Conservation (phyloP, 2,113 vertebrate genomes). For the Peromyscus maniculatus region DNA sequence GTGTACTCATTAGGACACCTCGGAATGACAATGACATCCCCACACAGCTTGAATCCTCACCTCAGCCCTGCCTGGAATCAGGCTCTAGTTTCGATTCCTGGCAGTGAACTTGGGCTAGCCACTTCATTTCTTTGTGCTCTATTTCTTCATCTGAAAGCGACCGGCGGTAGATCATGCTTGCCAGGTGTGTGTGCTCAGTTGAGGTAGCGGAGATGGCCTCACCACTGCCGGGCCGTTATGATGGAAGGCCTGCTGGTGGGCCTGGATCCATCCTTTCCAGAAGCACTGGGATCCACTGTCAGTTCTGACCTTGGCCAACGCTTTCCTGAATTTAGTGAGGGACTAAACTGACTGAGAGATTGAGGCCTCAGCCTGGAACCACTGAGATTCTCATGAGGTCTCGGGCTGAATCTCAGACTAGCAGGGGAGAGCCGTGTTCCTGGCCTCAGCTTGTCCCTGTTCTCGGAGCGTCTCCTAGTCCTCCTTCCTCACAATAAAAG, state of each 20-base stretch:
- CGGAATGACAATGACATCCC: not conserved
- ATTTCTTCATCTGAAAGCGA: not conserved
- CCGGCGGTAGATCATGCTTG: not conserved
- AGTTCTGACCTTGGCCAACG: not conserved
- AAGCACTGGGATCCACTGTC: not conserved
- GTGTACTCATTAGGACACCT: not conserved
- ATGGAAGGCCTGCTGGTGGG: not conserved
- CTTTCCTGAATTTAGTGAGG: not conserved
- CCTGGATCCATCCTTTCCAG: not conserved
- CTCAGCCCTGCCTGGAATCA: not conserved
- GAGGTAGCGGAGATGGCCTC: not conserved
- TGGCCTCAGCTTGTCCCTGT: not conserved
- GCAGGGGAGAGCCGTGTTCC: not conserved
- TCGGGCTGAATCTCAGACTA: not conserved
- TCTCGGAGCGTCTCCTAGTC: not conserved
- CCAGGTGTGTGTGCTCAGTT: not conserved
- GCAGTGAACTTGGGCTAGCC: not conserved
- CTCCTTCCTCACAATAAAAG: not conserved
- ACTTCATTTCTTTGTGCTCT: not conserved
- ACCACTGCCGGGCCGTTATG: rapidly evolving
- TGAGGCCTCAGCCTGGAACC: not conserved
- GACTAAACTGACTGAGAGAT: not conserved
- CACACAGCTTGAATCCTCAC: not conserved
- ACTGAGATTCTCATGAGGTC: not conserved
- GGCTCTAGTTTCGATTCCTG: not conserved